Evolutionary conservation across 1,140 invertebrate species (phyloP).

Genomic region (Stegodyphus dumicola): DNA sequence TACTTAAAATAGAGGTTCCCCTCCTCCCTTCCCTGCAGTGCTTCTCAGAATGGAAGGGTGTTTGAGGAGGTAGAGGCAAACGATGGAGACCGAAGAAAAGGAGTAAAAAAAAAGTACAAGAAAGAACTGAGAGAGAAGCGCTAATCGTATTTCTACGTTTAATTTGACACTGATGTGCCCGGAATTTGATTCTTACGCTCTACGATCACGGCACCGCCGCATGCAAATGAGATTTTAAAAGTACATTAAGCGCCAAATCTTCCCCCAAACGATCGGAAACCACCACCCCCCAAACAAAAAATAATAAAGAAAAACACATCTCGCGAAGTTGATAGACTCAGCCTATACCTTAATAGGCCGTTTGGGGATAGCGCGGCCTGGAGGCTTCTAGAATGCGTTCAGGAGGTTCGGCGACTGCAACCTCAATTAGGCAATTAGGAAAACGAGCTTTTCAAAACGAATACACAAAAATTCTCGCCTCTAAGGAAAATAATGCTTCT

Average conservation of each 20-base stretch:
- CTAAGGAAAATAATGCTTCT: too few species aligned
- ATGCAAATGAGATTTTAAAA: conserved; percentile 3
- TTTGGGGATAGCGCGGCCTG: not conserved
- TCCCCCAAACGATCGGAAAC: not conserved
- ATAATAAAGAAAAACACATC: not conserved
- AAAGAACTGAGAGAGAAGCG: too few species aligned
- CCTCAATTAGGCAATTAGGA: not conserved
- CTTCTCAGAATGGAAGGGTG: too few species aligned
- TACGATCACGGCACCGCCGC: not conserved
- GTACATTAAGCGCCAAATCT: not conserved
- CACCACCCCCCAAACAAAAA: not conserved
- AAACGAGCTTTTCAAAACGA: not conserved
- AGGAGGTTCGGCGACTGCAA: not conserved
- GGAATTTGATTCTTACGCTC: not conserved
- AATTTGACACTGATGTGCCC: not conserved
- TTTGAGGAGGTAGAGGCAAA: too few species aligned
- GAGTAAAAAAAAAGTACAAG: too few species aligned
- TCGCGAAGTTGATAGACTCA: not conserved
- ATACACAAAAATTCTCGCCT: too few species aligned
- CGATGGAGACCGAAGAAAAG: too few species aligned
- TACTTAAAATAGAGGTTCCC: too few species aligned
- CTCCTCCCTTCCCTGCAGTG: too few species aligned
- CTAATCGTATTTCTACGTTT: not conserved
- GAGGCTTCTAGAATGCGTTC: not conserved
- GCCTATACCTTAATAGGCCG: not conserved